Conservation (phyloP, 2,797 vertebrate species). For the Phataginus tetradactyla region DNA sequence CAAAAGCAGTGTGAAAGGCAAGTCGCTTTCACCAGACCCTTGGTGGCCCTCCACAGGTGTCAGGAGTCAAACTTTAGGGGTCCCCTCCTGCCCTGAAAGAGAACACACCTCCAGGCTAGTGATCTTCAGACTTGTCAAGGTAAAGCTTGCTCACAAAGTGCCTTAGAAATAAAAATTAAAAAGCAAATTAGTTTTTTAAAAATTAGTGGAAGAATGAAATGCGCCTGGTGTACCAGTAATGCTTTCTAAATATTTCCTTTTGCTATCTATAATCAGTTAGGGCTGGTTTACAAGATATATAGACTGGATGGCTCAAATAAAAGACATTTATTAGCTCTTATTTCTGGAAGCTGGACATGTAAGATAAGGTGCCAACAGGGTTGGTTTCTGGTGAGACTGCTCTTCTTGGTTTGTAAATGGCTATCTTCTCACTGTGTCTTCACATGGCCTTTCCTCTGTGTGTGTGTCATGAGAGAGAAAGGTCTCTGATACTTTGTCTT, state of each 20-base stretch:
- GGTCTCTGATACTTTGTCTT: background rate
- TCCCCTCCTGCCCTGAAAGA: background rate
- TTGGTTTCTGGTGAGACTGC: background rate
- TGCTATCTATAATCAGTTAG: background rate
- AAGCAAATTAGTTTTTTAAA: background rate
- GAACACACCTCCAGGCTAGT: background rate
- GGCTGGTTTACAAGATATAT: background rate
- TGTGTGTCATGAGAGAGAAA: background rate
- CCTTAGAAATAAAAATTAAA: background rate
- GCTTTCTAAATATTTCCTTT: background rate
- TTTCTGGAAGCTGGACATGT: background rate
- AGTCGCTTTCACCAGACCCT: rapidly evolving
- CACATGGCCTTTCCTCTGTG: background rate
- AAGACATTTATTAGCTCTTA: background rate
- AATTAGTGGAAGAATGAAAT: background rate
- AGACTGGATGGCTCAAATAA: background rate
- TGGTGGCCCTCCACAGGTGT: rapidly evolving
- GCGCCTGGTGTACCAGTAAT: background rate
- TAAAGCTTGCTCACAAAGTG: background rate
- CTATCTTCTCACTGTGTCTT: background rate
- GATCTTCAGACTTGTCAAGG: background rate
- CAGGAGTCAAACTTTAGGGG: background rate
- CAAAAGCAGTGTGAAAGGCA: background rate
- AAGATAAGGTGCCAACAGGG: background rate
- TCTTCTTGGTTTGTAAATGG: background rate